phyloP scores from a whole-genome alignment of 2,888 invertebrate species.

The Ectemnius continuus region DNA sequence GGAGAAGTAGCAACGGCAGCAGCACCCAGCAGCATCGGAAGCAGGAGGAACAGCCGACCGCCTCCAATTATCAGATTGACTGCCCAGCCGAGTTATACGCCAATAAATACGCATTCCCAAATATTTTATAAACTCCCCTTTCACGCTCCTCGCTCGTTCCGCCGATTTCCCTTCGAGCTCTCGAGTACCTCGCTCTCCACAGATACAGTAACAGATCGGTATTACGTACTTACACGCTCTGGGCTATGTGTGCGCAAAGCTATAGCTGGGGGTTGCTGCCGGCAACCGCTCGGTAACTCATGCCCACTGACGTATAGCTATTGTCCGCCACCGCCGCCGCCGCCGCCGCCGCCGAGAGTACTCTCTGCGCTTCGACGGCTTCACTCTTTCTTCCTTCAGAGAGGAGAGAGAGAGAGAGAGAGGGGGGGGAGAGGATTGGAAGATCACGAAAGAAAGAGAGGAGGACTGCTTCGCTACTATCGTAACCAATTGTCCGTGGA shows the following conservation, averaged over 20 bases:
- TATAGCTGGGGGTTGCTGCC: slow-evolving; percentile 45
- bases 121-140: slow-evolving; percentile 58
- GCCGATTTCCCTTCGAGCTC: slow-evolving; percentile 8
- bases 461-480: slow-evolving; percentile 30
- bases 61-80: slow-evolving; percentile 70
- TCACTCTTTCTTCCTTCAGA: slow-evolving; percentile 3
- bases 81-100: slow-evolving; percentile 54
- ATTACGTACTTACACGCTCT: slow-evolving; percentile 22
- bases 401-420: no score
- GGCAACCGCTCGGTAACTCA: slow-evolving; percentile 67
- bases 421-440: no score
- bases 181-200: slow-evolving; percentile 10
- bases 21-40: slow-evolving; percentile 3
- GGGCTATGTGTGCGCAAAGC: slow-evolving; percentile 1
- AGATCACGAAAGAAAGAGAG: not conserved
- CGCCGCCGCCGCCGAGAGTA: slow-evolving; percentile 17
- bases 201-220: slow-evolving; percentile 18
- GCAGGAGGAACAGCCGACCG: slow-evolving; percentile 42
- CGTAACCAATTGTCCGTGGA: slow-evolving; percentile 47
- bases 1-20: slow-evolving; percentile 9
- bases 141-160: slow-evolving; percentile 28
- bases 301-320: slow-evolving; percentile 68
- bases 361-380: slow-evolving; percentile 32
- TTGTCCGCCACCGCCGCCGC: slow-evolving; percentile 56
- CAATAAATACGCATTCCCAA: slow-evolving; percentile 64